A percentile compares a stretch with the other conserved stretches of the same genome.
Conservation (phyloP, 2,888 invertebrate genomes). For the Tenthredo livida region DNA sequence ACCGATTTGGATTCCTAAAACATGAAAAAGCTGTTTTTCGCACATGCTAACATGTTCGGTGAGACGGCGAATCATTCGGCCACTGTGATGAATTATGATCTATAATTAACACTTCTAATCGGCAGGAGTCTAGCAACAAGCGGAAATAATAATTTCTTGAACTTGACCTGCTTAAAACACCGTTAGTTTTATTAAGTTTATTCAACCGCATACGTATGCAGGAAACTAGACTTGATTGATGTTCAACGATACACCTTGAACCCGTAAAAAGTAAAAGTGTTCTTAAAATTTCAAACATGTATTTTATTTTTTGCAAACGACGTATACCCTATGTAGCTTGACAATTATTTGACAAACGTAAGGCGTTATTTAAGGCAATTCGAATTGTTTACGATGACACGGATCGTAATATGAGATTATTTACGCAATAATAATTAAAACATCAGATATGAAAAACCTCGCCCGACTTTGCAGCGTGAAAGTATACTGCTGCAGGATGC, state of each 20-base stretch:
- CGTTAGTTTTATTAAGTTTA: conserved; percentile 12
- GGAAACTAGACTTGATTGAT: not conserved
- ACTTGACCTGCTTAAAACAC: conserved; percentile 8
- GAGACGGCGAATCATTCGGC: not conserved
- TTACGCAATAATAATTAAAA: not conserved
- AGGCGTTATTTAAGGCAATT: not conserved
- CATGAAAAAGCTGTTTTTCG: not conserved
- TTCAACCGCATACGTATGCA: not conserved
- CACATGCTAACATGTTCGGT: not conserved
- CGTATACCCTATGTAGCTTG: not conserved
- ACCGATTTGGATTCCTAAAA: conserved; percentile 42
- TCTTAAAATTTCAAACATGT: not conserved
- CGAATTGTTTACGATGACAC: not conserved
- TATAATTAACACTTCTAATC: conserved; percentile 5
- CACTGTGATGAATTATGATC: not conserved
- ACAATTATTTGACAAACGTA: not conserved
- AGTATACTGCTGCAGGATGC: not conserved
- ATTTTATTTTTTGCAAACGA: not conserved
- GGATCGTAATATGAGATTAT: not conserved
- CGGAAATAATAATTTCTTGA: not conserved
- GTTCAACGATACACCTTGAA: not conserved
- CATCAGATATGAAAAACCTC: not conserved
- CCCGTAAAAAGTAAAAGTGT: not conserved
- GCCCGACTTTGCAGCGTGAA: conserved; percentile 14
- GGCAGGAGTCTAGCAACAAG: not conserved